Evolutionary conservation across 2,797 vertebrate genomes (phyloP).

Genomic region (Girardinus metallicus): DNA sequence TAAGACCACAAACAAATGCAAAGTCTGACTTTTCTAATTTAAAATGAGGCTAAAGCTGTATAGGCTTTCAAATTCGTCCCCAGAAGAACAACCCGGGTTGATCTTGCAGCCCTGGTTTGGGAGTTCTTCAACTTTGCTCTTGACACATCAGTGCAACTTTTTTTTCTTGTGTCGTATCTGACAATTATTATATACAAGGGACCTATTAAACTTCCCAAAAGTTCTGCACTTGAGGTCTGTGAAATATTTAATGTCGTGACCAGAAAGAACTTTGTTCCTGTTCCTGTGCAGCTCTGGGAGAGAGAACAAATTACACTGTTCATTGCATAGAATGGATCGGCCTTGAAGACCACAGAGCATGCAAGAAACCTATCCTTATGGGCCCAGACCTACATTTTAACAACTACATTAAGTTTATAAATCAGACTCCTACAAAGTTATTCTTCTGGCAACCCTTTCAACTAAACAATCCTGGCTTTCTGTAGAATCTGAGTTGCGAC

Average conservation of each 20-base stretch:
- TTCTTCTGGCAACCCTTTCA: too few species aligned
- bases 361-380: neutral
- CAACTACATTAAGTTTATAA: neutral
- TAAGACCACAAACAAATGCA: constrained; percentile 23
- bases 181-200: neutral
- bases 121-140: neutral
- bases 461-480: too few species aligned
- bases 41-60: neutral
- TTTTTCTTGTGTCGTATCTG: neutral
- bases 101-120: neutral
- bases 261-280: neutral
- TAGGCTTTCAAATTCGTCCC: neutral
- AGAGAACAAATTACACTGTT: neutral
- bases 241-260: neutral
- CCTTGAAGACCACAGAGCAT: neutral
- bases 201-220: neutral
- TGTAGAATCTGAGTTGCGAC: too few species aligned
- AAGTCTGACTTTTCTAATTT: neutral
- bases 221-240: neutral
- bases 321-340: neutral
- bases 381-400: neutral
- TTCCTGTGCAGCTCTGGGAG: neutral
- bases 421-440: neutral
- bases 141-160: neutral
- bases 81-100: neutral